Evolutionary conservation across 1,140 invertebrate species (phyloP).

Genomic region (Colletes gigas): DNA sequence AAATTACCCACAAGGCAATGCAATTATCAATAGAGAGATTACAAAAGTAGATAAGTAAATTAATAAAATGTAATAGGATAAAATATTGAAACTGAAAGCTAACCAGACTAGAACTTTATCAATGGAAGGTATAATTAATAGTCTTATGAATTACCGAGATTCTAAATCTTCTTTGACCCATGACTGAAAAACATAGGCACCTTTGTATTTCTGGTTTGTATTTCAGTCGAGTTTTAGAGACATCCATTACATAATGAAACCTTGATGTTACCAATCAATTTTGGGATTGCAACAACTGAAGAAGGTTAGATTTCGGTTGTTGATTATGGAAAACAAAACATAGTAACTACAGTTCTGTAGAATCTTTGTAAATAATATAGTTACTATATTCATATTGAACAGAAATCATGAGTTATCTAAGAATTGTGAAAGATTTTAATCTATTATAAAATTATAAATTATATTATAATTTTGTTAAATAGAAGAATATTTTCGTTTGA

Average conservation of each 20-base stretch:
- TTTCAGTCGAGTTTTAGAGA: constrained; percentile 6
- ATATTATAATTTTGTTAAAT: too few species aligned
- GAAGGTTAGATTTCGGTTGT: constrained; percentile 34
- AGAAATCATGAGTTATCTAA: neutral
- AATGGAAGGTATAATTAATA: neutral
- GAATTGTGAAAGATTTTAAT: neutral
- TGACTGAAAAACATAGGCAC: constrained; percentile 55
- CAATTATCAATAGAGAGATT: neutral
- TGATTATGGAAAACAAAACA: constrained; percentile 22
- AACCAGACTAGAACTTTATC: neutral
- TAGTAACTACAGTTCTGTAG: neutral
- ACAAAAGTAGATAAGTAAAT: neutral
- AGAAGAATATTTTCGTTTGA: too few species aligned
- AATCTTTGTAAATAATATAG: neutral
- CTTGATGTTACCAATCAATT: constrained; percentile 50
- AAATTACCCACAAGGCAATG: neutral
- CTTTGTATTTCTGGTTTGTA: constrained; percentile 29
- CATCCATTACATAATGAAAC: constrained; percentile 55
- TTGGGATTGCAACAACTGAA: constrained; percentile 14
- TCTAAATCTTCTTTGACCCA: constrained; percentile 53
- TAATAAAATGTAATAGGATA: neutral
- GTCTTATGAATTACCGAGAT: constrained; percentile 56
- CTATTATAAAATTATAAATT: neutral
- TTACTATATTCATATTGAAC: constrained; percentile 18
- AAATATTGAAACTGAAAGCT: neutral